Evolutionary conservation across 2,888 invertebrate species (phyloP), one percentile per base, ranked within the genome.

Genomic region (Cataglyphis livida): DNA sequence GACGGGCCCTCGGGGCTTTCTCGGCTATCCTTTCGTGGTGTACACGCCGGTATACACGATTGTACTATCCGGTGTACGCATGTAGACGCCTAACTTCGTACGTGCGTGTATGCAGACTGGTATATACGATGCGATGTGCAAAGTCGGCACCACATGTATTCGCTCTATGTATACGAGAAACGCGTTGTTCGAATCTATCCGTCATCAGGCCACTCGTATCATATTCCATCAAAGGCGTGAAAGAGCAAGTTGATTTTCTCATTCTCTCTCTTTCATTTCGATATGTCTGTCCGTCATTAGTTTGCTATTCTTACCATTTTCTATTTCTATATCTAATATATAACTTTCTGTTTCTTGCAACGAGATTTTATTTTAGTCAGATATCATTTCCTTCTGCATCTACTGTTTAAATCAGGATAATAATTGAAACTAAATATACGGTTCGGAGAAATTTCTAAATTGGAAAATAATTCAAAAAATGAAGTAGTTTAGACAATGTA

Each of bases 1-100:
- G 91, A 92, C 90, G 90, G 87, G 87, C 91, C 92, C 91, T 89
- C 88, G 83, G 89, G 91, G 90, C 89, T 90, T 91, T 90, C 90
- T 91, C 87, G 82, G 85, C 88, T 87, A 86, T 89, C 89, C 88
- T 88, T 89, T 81, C 86, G 59, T 85, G 73, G 84, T 89, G 84
- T 87, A 79, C 62, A 84, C 59, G 28, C 66, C 54, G 44, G 74
- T 65, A 66, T 84, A 62, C 82, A 82, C 78, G 70, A 70, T 83
- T 82, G 65, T 35, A 75, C 84, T 66, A 85, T 82, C 70, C 81
- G 57, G 32, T 57, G 44, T 75, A 57, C 70, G 38, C 51, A 57
- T 62, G 32, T 74, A 65, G 64, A 76, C 85, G 75, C 74, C 41
- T 65, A 79, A 83, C 73, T 64, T 68, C 25, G 21, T 76, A 76